Percentiles rank a stretch among this genome's conserved stretches.
These are phyloP conservation scores for Marmota flaviventris DNA, from an alignment of 2,113 vertebrate genomes.

Conservation along the genomic window DNA sequence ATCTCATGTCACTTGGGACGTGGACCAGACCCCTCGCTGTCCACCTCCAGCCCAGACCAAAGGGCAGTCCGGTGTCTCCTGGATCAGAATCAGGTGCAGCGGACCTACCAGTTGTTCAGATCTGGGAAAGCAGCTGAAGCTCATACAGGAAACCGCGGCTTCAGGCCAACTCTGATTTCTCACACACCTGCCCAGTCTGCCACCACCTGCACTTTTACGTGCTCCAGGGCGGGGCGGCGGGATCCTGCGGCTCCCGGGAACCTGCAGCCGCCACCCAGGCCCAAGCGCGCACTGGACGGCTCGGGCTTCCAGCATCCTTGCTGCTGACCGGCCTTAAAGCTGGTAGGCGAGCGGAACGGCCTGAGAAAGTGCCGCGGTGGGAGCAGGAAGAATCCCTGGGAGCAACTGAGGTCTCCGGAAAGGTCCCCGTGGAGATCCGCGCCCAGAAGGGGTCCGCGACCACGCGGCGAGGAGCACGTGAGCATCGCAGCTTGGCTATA, in stretches of 20 bases:
- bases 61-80: neutral
- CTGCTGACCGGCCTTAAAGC: rapidly evolving
- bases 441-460: neutral
- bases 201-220: neutral
- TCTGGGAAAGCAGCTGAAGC: neutral
- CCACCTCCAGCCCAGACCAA: neutral
- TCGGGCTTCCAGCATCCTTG: neutral
- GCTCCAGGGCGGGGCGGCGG: neutral
- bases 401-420: neutral
- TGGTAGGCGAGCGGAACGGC: neutral
- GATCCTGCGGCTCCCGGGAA: rapidly evolving
- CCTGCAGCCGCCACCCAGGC: neutral
- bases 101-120: neutral
- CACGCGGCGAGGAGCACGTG: conserved; percentile 63
- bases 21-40: rapidly evolving
- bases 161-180: neutral
- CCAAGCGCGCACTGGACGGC: neutral
- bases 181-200: neutral
- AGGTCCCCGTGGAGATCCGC: conserved; percentile 2
- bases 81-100: neutral
- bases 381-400: neutral
- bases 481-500: conserved; percentile 53
- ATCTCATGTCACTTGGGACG: neutral
- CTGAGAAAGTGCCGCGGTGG: rapidly evolving
- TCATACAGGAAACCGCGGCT: neutral